Base-by-base conservation (phyloP, 2,113 vertebrate genomes). In the Sceloporus tristichus region DNA sequence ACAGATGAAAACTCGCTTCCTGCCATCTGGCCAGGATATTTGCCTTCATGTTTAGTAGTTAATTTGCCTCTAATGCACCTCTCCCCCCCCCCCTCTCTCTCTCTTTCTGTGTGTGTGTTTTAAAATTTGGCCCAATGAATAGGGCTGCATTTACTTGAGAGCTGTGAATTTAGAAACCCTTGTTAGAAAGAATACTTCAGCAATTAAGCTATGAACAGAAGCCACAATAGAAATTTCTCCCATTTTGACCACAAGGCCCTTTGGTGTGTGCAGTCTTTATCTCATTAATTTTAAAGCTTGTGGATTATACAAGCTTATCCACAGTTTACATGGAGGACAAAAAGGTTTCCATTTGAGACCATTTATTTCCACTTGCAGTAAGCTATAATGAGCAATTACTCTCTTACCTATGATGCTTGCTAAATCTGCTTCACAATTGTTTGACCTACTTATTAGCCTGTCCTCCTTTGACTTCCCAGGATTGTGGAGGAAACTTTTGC, bases 1-100 rank as follows among this genome's bases (percentile, higher is more conserved):
- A 70, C 38, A 83, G 62, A 70, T 29, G 82, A 84, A 73, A 74
- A 84, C 82, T 73, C 42, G 66, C 68, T 84, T 84, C 68, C 82
- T 84, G 82, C 68, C 68, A 73, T 84, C 82, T 73, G 82, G 82
- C 38, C 70, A 23, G 29, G 82, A 74, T 56, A 7, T 84, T 7
- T 71, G 82, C 42, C 8, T 56, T 73, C 56, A 19, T 25, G 70
- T 56, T 38, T 38, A 54, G 42, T 27, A 56, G 7, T 29, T 74
- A 19, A 73, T 73, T 84, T 25, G 18, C 48, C 27, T 56, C 5
- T 34, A 56, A 11, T 68, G 23, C 48, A 48, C 48, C 48, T 48
- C 48, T 7, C 7, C 48, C 7, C 48, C 7, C 48, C 7, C 48
- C 48, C 5, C 48, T 48, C 48, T 48, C 48, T 48, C 48, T 48